Evolutionary conservation across 2,888 invertebrate genomes (phyloP).

Genomic region (Leucozona laternaria): DNA sequence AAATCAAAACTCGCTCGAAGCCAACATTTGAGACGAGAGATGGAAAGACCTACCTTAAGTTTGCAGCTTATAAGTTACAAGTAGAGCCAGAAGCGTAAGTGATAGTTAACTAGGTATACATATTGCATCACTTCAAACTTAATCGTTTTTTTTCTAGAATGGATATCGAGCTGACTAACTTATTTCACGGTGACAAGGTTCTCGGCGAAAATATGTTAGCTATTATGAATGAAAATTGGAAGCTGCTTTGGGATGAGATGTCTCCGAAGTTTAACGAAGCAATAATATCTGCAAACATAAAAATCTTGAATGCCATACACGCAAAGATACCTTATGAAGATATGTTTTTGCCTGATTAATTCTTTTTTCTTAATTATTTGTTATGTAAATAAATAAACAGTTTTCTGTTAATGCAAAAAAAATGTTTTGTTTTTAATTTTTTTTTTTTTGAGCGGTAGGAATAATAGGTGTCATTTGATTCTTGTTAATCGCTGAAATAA

Average conservation of each 20-base stretch:
- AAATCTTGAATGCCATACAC: neutral
- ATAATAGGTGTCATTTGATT: too few species aligned
- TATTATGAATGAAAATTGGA: slow-evolving; percentile 79
- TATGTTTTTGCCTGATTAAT: slow-evolving; percentile 24
- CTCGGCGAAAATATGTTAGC: slow-evolving; percentile 78
- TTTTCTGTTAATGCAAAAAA: too few species aligned
- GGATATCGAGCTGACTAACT: slow-evolving; percentile 77
- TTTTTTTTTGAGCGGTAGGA: too few species aligned
- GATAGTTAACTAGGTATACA: too few species aligned
- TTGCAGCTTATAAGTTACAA: slow-evolving; percentile 73
- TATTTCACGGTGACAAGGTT: slow-evolving; percentile 78
- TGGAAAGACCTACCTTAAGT: slow-evolving; percentile 77
- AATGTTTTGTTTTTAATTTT: too few species aligned
- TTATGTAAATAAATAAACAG: too few species aligned
- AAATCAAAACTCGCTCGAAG: slow-evolving; percentile 51
- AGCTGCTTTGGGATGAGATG: slow-evolving; percentile 76
- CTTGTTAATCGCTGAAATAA: too few species aligned
- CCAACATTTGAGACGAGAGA: slow-evolving; percentile 75
- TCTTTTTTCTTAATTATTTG: neutral
- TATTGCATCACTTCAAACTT: neutral
- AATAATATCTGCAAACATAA: neutral
- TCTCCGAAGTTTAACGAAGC: slow-evolving; percentile 76
- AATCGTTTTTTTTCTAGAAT: slow-evolving; percentile 67
- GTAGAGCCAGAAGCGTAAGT: slow-evolving; percentile 77
- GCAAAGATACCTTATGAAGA: slow-evolving; percentile 14